Evolutionary conservation across 2,797 vertebrate genomes (phyloP), one percentile per base, ranked within the genome.

Genomic region (Hyperoplus lanceolatus): DNA sequence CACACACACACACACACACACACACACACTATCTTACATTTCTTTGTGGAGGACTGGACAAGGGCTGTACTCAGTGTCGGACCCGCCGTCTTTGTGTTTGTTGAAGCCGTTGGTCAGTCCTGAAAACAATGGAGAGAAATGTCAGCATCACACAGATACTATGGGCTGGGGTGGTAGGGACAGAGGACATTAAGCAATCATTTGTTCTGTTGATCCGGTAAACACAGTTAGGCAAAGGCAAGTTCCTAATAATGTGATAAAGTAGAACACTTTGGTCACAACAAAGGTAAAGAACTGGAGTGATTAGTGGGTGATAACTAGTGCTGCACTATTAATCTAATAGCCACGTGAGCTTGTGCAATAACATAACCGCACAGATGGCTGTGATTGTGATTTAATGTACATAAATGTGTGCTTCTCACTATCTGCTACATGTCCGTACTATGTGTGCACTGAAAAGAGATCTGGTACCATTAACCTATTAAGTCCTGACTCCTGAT

Each of bases 31-130:
- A 10, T 53, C 93, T 94, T 92, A 99, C 98, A 96, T 96, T 94
- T 96, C 96, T 90, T 95, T 94, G 87, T 94, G 95, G 57, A 97
- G 94, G 8, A 94, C 90, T 6, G 94, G 94, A 16, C 93, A 95
- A 68, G 96, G 89, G 87, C 95, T 95, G 87, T 94, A 93, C 58
- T 97, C 97, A 0, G 96, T 96, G 85, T 97, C 96, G 4, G 96
- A 97, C 72, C 95, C 90, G 1, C 92, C 91, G 68, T 96, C 96
- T 18, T 90, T 74, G 58, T 96, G 96, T 80, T 95, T 96, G n/a
- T 81, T 89, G 83, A 97, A 97, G 86, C 98, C 97, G 6, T 99
- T 99, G 63, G 95, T 96, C 75, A 98, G 94, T 49, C 95, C 97
- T 99, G 93, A 11, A 91, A 83, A 78, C 89, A 73, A 89, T 69